These are phyloP conservation scores for Ictalurus furcatus DNA, from an alignment of 2,113 vertebrate genomes.

Conservation along the genomic window DNA sequence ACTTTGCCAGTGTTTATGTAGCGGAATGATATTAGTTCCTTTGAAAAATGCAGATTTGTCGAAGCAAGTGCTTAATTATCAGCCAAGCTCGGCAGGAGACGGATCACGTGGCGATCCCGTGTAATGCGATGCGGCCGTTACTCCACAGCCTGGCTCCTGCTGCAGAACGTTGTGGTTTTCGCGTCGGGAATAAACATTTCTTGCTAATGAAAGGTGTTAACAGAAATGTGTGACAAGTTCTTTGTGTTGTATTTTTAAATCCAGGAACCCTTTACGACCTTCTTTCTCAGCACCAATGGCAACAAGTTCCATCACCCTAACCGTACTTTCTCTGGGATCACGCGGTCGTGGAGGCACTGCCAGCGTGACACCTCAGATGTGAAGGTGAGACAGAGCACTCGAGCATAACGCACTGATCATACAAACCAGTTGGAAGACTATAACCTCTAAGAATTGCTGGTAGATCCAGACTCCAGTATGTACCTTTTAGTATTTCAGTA, in stretches of 20 bases:
- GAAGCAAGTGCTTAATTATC: conserved; percentile 50
- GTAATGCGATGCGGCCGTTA: conserved; percentile 10
- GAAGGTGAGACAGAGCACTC: conserved; percentile 76
- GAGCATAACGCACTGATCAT: background rate
- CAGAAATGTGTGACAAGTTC: conserved; percentile 34
- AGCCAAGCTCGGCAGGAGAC: conserved; percentile 26
- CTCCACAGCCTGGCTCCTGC: conserved; percentile 2
- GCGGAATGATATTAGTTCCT: conserved; percentile 37
- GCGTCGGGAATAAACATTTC: conserved; percentile 14
- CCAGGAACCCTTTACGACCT: conserved; percentile 95
- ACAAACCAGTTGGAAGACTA: background rate
- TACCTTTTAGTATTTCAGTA: background rate
- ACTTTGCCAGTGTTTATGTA: conserved; percentile 45
- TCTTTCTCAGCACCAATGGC: conserved; percentile 88
- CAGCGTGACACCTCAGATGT: conserved; percentile 95
- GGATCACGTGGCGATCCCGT: conserved; percentile 15
- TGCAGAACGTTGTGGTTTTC: background rate
- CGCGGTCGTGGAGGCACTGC: conserved; percentile 92
- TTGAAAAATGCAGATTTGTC: conserved; percentile 42
- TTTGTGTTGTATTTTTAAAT: conserved; percentile 34
- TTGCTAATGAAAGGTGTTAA: conserved; percentile 6
- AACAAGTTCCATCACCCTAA: conserved; percentile 94
- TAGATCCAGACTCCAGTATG: background rate
- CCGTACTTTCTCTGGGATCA: conserved; percentile 87
- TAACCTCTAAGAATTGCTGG: background rate